Evolutionary conservation across 2,888 invertebrate genomes (phyloP).

Genomic region (Volucella inflata): DNA sequence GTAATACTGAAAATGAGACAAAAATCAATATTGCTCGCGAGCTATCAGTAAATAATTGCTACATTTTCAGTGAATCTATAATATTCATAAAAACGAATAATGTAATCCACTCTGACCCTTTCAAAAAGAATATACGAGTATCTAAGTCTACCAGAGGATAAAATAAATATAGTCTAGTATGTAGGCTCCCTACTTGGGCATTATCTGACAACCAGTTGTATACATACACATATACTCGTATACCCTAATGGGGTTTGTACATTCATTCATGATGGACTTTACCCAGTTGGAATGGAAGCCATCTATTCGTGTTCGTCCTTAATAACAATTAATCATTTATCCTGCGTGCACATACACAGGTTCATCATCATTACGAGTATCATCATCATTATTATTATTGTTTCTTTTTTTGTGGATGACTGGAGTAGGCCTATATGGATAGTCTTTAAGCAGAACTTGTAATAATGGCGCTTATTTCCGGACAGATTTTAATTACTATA

Average conservation of each 20-base stretch:
- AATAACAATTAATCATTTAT: conserved; percentile 53
- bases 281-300: conserved; percentile 31
- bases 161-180: conserved; percentile 6
- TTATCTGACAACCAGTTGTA: conserved; percentile 52
- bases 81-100: no score
- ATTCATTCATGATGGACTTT: conserved; percentile 38
- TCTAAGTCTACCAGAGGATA: background rate
- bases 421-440: no score
- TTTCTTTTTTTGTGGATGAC: no score
- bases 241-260: conserved; percentile 58
- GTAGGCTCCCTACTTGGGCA: conserved; percentile 15
- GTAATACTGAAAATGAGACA: no score
- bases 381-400: no score
- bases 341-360: conserved; percentile 36
- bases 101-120: no score
- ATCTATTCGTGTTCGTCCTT: conserved; percentile 8
- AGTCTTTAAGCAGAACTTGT: conserved; percentile 1
- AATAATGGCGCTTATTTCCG: conserved; percentile 34
- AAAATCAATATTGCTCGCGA: no score
- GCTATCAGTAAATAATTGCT: no score
- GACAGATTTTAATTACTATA: conserved; percentile 45
- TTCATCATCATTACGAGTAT: background rate
- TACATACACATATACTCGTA: no score
- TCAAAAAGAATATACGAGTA: no score
- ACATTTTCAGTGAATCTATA: no score